Base-by-base conservation (phyloP, 2,888 invertebrate genomes). In the Napeogenes sylphis region DNA sequence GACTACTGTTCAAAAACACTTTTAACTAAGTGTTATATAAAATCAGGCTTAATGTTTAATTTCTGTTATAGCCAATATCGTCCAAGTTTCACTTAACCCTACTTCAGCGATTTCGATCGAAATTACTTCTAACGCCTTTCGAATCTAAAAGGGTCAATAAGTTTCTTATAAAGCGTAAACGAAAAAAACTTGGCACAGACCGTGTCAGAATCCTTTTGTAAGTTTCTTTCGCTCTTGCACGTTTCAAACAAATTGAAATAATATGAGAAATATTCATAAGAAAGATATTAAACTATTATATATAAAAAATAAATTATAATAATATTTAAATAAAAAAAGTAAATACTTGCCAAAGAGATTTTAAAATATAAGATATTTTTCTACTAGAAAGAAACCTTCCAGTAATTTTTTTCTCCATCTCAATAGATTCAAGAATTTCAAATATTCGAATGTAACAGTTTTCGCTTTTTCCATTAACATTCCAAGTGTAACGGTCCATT, bases 101-200 rank as follows among this genome's bases (percentile, higher is more conserved):
- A 72, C 71, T 74, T 62, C 58, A 66, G 59, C 68, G 58, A 64
- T 67, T 75, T 67, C 75, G 71, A 77, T 77, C 75, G 75, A 71
- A 77, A 76, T 76, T 75, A 75, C 73, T 72, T 71, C 67, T 68
- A 69, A 67, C 70, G 71, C 71, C 70, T 73, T 75, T 73, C 65
- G 67, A 71, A 68, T 69, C 57, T 63, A 68, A 73, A 78, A 74
- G 75, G 75, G 73, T 76, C 76, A 77, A 75, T 75, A 76, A 75
- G 73, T 75, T 74, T 73, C 70, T 67, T 62, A 74, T 71, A 75
- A 67, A 68, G 66, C 64, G 59, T 63, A 66, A 63, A 66, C 61
- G 63, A 64, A 68, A 71, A 58, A 61, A 61, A 61, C 59, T 67
- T 63, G 61, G 64, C 58, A 58, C 61, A 55, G 56, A 53, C 56